Evolutionary conservation across 2,888 invertebrate species (phyloP).

Genomic region (Ochropleura plecta): DNA sequence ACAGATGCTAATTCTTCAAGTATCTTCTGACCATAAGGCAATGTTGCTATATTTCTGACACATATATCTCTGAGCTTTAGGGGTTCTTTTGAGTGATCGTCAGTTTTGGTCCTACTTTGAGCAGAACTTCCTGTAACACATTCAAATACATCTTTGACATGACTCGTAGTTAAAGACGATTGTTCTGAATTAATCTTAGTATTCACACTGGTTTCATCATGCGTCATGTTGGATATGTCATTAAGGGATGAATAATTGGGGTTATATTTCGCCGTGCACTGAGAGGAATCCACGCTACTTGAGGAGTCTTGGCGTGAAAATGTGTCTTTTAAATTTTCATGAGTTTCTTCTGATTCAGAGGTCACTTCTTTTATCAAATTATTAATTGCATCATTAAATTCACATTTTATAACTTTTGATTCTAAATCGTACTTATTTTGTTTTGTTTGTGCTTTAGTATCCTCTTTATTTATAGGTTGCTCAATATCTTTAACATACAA

Average conservation of each 20-base stretch:
- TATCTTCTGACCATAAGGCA: slow-evolving; percentile 93
- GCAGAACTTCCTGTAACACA: slow-evolving; percentile 79
- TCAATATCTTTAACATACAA: slow-evolving; percentile 84
- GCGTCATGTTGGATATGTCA: slow-evolving; percentile 90
- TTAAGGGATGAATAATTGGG: slow-evolving; percentile 91
- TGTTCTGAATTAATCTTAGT: slow-evolving; percentile 68
- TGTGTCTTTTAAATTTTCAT: slow-evolving; percentile 75
- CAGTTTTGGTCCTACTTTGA: slow-evolving; percentile 62
- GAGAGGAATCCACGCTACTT: slow-evolving; percentile 92
- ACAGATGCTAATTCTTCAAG: slow-evolving; percentile 93
- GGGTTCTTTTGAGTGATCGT: slow-evolving; percentile 75
- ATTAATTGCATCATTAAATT: slow-evolving; percentile 87
- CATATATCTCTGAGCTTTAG: slow-evolving; percentile 92
- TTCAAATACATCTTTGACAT: slow-evolving; percentile 87
- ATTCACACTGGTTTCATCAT: slow-evolving; percentile 81
- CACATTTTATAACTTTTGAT: slow-evolving; percentile 86
- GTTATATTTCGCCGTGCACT: slow-evolving; percentile 93
- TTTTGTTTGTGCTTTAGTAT: slow-evolving; percentile 49
- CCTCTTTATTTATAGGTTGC: slow-evolving; percentile 46
- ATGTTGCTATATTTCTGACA: slow-evolving; percentile 91
- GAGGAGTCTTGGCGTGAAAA: slow-evolving; percentile 91
- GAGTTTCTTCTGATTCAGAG: slow-evolving; percentile 80
- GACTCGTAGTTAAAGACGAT: slow-evolving; percentile 71
- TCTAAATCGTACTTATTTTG: slow-evolving; percentile 78
- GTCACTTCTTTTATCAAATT: slow-evolving; percentile 86